These are phyloP conservation scores for Trinorchestia longiramus DNA, from an alignment of 1,140 invertebrate genomes.

Conservation along the genomic window DNA sequence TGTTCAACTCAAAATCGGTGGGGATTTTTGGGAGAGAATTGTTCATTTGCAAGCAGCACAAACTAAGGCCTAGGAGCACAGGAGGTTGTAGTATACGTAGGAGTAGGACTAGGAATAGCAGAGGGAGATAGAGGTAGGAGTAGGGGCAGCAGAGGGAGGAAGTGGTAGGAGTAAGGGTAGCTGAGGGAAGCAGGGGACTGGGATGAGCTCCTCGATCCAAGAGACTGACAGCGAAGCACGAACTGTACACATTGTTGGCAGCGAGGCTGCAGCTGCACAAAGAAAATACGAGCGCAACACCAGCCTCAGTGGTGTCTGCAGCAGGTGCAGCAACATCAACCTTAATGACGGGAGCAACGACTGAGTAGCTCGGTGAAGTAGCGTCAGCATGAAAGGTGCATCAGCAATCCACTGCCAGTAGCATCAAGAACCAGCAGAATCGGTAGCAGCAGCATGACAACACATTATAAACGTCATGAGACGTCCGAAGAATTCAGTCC, in stretches of 20 bases:
- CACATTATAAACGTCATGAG: not conserved
- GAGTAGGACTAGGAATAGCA: too few species aligned
- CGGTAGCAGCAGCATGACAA: not conserved
- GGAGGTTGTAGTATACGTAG: too few species aligned
- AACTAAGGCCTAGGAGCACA: too few species aligned
- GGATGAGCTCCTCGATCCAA: not conserved
- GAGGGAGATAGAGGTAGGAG: too few species aligned
- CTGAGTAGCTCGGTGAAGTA: not conserved
- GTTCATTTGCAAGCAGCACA: not conserved
- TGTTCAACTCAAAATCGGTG: too few species aligned
- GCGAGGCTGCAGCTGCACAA: constrained; percentile 11
- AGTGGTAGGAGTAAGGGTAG: too few species aligned
- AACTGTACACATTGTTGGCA: not conserved
- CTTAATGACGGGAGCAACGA: not conserved
- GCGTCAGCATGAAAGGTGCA: not conserved
- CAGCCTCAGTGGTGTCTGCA: not conserved
- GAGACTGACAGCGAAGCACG: not conserved
- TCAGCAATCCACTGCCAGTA: not conserved
- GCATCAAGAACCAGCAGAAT: not conserved
- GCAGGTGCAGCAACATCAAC: not conserved
- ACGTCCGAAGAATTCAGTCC: not conserved
- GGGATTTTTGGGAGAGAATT: too few species aligned
- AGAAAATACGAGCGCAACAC: not conserved
- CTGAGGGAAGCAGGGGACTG: too few species aligned
- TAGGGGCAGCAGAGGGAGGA: too few species aligned